Evolutionary conservation across 2,797 vertebrate genomes (phyloP).

Genomic region (Eleutherodactylus coqui): DNA sequence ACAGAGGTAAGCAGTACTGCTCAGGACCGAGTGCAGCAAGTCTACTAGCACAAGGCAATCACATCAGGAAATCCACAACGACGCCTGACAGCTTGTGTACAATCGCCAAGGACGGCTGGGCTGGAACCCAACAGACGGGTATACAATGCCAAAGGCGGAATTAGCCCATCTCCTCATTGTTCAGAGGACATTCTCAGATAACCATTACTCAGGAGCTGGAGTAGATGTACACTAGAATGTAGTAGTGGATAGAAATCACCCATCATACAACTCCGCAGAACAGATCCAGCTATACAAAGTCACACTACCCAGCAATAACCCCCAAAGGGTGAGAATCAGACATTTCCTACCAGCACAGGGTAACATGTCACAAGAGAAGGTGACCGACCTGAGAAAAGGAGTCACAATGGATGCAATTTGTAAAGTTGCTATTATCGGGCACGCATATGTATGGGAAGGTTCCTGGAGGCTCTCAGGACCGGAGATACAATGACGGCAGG

Average conservation of each 20-base stretch:
- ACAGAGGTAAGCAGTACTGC: not conserved
- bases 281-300: no score
- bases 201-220: not conserved
- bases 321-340: no score
- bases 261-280: no score
- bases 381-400: no score
- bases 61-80: constrained; percentile 78
- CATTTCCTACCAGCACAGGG: no score
- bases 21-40: not conserved
- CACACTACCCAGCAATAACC: no score
- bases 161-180: constrained; percentile 20
- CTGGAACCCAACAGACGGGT: not conserved
- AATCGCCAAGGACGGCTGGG: constrained; percentile 20
- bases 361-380: no score
- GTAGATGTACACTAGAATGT: not conserved
- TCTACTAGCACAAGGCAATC: not conserved
- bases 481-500: no score
- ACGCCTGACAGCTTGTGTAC: constrained; percentile 42
- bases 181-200: not conserved
- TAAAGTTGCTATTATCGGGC: no score
- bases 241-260: not conserved
- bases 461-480: no score
- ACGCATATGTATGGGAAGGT: no score
- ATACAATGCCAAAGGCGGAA: constrained; percentile 7
- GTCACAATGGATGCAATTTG: no score